Evolutionary conservation across 1,140 invertebrate genomes (phyloP), one percentile per base, ranked within the genome.

Genomic region (Caerostris extrusa): DNA sequence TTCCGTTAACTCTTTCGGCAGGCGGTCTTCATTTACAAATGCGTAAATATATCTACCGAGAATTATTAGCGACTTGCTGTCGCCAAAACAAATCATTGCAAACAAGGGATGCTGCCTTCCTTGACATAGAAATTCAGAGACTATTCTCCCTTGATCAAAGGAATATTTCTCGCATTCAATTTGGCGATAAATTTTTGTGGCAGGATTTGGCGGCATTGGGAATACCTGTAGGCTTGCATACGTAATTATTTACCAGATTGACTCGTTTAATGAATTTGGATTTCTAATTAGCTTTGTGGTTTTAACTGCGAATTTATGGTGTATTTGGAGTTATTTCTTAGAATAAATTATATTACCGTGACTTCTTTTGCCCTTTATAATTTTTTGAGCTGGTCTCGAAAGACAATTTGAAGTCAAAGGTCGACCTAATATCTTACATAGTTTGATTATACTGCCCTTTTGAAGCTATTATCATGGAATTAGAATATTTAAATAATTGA

Each of bases 31-130:
- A 77, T 77, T 77, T 77, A 77, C 8, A 12, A 14, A 64, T 50
- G 34, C 50, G 34, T 77, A 67, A 67, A 67, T 67, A 67, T 14
- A 67, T 67, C 61, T 67, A n/a, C 14, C 14, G 71, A 19, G 50
- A 77, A 12, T 77, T 77, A 77, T 77, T 77, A 77, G 50, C 71
- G 71, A 77, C 71, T 50, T 77, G 8, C 50, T 77, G 71, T 77
- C 71, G 71, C 71, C 50, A 77, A 77, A 77, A 77, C 50, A 77
- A 77, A 77, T 77, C 71, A 77, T 77, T 50, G 71, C 50, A 77
- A 77, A 77, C 34, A 77, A 77, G 53, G 5, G 50, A 77, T 10
- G 71, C 8, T 50, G 71, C 71, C 61, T 77, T 77, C 71, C 71
- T 77, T 77, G 69, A 19, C 69, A 34, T 7, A 50, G 69, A 53